Base-by-base conservation (phyloP, 2,888 invertebrate species). In the Luperina testacea region DNA sequence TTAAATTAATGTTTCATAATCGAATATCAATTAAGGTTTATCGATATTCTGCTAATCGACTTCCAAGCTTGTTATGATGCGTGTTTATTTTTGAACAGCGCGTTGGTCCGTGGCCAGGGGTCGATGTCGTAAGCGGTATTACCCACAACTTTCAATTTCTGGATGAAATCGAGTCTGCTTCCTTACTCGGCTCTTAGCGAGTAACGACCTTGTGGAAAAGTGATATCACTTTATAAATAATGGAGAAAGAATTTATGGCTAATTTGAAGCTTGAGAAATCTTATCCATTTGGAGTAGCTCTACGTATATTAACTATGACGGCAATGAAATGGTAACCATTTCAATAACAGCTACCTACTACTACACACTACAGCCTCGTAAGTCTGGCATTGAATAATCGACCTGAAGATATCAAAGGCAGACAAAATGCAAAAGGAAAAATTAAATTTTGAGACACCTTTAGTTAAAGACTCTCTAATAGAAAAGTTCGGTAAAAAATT, bases 81-180 rank as follows among this genome's bases (percentile, higher is more conserved):
- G 45, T 59, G 38, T 78, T 53, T 64, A 51, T 69, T 72, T 75
- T 80, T 72, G 32, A 53, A 75, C 51, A n/a, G 32, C 32, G 57
- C 59, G 15, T 59, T 63, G 63, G 57, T 24, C 13, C 20, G 45
- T 51, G 57, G 68, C 59, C 32, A 53, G 15, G 59, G 57, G 32
- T 51, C 38, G 48, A 77, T 93, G 93, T 92, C 91, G 93, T 90
- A 94, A 94, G 82, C 83, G 89, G 85, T 88, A 91, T 92, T 90
- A 89, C 87, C 77, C 83, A 84, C 81, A 83, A 94, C 95, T 95
- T 95, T 95, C 95, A 91, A 91, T 95, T 93, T 95, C 95, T 94
- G 95, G 95, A 95, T 94, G 93, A 94, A 94, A 93, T 89, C 90
- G 91, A 92, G 88, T 83, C 81, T 78, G 90, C 89, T 93, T 92